phyloP scores from a whole-genome alignment of 2,113 vertebrate species.

The Mesembrinibis cayennensis region DNA sequence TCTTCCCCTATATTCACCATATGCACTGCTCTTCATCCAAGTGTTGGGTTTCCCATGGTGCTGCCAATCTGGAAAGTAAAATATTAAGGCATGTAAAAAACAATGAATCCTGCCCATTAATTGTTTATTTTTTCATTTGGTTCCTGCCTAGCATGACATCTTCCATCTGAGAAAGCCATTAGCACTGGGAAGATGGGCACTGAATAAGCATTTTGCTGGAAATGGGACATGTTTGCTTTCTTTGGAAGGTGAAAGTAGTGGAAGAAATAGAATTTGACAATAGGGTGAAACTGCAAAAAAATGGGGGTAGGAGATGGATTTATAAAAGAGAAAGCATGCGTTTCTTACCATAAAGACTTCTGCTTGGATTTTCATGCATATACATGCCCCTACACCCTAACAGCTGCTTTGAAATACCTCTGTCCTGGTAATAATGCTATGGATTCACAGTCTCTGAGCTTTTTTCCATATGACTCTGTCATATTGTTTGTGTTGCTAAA shows the following conservation, averaged over 20 bases:
- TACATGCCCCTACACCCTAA: not conserved
- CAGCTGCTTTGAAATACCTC: not conserved
- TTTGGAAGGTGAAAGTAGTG: slow-evolving; percentile 66
- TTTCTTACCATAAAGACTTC: not conserved
- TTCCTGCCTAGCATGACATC: slow-evolving; percentile 48
- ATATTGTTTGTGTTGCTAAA: not conserved
- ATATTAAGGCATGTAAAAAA: slow-evolving; percentile 47
- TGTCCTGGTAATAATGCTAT: not conserved
- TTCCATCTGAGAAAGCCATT: slow-evolving; percentile 77
- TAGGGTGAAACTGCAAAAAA: slow-evolving; percentile 30
- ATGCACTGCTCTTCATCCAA: not conserved
- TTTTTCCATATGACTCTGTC: not conserved
- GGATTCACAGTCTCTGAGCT: not conserved
- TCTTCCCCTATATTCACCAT: not conserved
- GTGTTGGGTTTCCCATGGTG: slow-evolving; percentile 57
- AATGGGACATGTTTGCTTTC: slow-evolving; percentile 73
- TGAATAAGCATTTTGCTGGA: slow-evolving; percentile 53
- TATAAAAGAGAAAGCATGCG: not conserved
- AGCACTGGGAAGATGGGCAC: slow-evolving; percentile 32
- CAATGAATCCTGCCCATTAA: slow-evolving; percentile 36
- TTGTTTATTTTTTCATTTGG: slow-evolving; percentile 57
- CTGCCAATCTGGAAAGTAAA: slow-evolving; percentile 70
- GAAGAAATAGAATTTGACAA: slow-evolving; percentile 65
- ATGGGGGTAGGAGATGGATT: not conserved
- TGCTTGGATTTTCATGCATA: not conserved